Conservation (phyloP, 2,797 vertebrate genomes). For the Sarcophilus harrisii region DNA sequence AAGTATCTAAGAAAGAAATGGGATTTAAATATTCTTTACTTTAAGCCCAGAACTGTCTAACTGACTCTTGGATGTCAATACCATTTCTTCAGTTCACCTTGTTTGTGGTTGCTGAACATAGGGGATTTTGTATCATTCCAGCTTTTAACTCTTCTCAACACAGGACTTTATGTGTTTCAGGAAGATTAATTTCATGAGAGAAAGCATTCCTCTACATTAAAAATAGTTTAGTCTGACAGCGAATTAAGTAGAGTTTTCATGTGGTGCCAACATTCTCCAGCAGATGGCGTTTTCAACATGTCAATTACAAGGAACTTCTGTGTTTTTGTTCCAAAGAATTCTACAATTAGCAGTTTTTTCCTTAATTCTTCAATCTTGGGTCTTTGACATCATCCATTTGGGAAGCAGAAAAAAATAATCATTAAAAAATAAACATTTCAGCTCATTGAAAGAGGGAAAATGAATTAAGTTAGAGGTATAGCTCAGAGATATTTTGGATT, state of each 20-base stretch:
- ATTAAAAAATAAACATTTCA: not conserved
- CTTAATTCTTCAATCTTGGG: constrained; percentile 12
- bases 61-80: not conserved
- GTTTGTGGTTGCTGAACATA: not conserved
- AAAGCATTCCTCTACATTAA: not conserved
- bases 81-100: not conserved
- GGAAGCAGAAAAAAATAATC: not conserved
- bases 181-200: not conserved
- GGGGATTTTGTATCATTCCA: not conserved
- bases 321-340: not conserved
- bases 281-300: not conserved
- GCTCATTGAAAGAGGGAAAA: not conserved
- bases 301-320: not conserved
- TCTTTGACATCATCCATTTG: constrained; percentile 7
- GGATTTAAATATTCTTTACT: not conserved
- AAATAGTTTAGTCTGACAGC: not conserved
- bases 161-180: not conserved
- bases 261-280: not conserved
- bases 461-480: not conserved
- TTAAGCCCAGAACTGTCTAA: not conserved
- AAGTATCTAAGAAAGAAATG: not conserved
- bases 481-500: not conserved
- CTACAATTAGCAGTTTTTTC: not conserved
- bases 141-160: not conserved
- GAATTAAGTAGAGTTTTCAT: not conserved